phyloP scores from a whole-genome alignment of 2,797 vertebrate species.

The Phoxinus dragarum region DNA sequence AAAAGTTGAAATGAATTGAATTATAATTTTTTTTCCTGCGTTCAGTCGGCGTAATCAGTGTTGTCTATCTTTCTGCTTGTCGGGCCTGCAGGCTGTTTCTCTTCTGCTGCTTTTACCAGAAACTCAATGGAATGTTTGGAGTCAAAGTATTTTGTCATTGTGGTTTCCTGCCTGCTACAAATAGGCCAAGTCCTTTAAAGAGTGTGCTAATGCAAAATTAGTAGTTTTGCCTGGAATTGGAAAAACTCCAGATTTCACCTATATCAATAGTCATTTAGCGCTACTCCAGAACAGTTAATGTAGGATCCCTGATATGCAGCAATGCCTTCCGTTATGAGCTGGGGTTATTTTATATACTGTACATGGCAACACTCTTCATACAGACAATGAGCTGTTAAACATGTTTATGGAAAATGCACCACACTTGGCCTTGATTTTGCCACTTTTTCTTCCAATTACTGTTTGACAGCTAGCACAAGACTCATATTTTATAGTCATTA shows the following conservation, averaged over 20 bases:
- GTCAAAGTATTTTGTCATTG: conserved; percentile 58
- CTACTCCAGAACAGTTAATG: conserved; percentile 35
- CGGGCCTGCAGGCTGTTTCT: conserved; percentile 57
- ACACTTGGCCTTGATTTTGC: background rate
- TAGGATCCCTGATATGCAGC: background rate
- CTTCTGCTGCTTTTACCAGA: conserved; percentile 58
- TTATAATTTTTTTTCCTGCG: conserved; percentile 45
- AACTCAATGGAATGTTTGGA: conserved; percentile 54
- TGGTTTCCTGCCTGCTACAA: conserved; percentile 62
- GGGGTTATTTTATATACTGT: background rate
- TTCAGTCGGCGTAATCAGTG: conserved; percentile 64
- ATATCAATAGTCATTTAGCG: conserved; percentile 67
- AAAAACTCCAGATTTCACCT: conserved; percentile 59
- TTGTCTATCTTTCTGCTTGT: conserved; percentile 66
- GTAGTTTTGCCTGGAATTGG: conserved; percentile 54
- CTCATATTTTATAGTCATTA: conserved; percentile 22
- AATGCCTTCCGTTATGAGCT: background rate
- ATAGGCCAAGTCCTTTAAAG: conserved; percentile 57
- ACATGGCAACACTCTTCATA: background rate
- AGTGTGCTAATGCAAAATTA: conserved; percentile 54
- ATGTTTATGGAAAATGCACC: background rate
- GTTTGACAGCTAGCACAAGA: conserved; percentile 10
- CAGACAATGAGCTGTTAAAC: background rate
- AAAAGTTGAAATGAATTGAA: conserved; percentile 62
- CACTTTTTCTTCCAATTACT: background rate